A percentile compares a stretch with the other conserved stretches of the same genome.
phyloP scores from a whole-genome alignment of 2,113 vertebrate species.

The Nesogale talazaci region DNA sequence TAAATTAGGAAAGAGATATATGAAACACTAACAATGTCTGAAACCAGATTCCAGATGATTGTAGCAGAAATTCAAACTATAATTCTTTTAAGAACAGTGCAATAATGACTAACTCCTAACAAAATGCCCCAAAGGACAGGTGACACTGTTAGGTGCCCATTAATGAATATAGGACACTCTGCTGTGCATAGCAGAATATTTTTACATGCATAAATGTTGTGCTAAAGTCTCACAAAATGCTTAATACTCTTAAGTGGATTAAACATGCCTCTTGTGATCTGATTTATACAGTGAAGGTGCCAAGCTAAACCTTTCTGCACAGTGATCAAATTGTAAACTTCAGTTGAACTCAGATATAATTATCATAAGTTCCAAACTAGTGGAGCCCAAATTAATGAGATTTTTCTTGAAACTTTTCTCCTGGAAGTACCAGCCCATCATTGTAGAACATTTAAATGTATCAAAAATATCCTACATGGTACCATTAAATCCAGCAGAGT shows the following conservation, averaged over 20 bases:
- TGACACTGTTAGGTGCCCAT: slow-evolving; percentile 49
- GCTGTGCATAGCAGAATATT: slow-evolving; percentile 59
- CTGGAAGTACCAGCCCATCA: slow-evolving; percentile 26
- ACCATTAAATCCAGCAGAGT: not conserved
- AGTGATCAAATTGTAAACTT: slow-evolving; percentile 75
- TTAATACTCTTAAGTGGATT: slow-evolving; percentile 79
- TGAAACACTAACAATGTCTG: slow-evolving; percentile 7
- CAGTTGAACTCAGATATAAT: slow-evolving; percentile 77
- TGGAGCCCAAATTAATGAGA: slow-evolving; percentile 62
- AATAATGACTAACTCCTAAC: slow-evolving; percentile 47
- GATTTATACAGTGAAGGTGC: slow-evolving; percentile 73
- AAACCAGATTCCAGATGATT: slow-evolving; percentile 4
- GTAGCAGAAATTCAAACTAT: slow-evolving; percentile 40
- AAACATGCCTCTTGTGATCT: slow-evolving; percentile 70
- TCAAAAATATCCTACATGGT: slow-evolving; percentile 34
- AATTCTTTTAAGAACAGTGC: slow-evolving; percentile 47
- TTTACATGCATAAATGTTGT: slow-evolving; percentile 72
- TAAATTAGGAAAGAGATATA: slow-evolving; percentile 18
- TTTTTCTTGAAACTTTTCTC: slow-evolving; percentile 64
- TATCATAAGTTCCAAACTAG: slow-evolving; percentile 69
- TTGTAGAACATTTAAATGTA: slow-evolving; percentile 29
- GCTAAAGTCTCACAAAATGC: slow-evolving; percentile 58
- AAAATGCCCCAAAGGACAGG: slow-evolving; percentile 23
- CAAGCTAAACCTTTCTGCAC: slow-evolving; percentile 69
- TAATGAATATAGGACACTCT: slow-evolving; percentile 67